A percentile compares a stretch with the other conserved stretches of the same genome.
phyloP scores from a whole-genome alignment of 2,113 vertebrate species.

The Dicentrarchus labrax region DNA sequence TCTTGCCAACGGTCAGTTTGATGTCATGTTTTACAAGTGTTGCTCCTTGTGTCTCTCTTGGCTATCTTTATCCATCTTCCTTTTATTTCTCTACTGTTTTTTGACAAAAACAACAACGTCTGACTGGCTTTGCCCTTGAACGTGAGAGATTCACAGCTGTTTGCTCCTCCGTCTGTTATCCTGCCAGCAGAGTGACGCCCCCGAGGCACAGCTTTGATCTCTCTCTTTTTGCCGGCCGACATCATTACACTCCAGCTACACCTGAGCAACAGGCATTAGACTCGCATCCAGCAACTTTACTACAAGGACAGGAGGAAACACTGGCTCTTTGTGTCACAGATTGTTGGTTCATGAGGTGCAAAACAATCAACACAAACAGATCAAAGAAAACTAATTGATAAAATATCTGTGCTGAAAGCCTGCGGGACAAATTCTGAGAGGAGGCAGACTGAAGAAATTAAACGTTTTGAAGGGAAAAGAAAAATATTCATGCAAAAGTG shows the following conservation, averaged over 20 bases:
- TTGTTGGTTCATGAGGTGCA: not conserved
- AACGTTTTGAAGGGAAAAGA: not conserved
- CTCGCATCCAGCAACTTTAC: not conserved
- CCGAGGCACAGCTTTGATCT: constrained; percentile 57
- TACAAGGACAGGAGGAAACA: not conserved
- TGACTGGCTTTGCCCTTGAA: constrained; percentile 24
- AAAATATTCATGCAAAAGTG: constrained; percentile 1
- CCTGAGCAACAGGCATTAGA: constrained; percentile 33
- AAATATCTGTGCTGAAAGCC: not conserved
- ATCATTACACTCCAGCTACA: constrained; percentile 18
- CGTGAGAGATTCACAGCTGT: constrained; percentile 29
- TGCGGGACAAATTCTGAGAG: constrained; percentile 19
- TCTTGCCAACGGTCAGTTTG: not conserved
- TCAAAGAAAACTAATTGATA: not conserved
- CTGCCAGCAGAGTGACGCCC: constrained; percentile 14
- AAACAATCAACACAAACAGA: constrained; percentile 7
- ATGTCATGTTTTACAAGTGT: not conserved
- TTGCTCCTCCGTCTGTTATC: constrained; percentile 43
- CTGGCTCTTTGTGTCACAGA: not conserved
- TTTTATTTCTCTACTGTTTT: not conserved
- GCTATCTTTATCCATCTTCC: not conserved
- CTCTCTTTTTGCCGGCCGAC: constrained; percentile 6
- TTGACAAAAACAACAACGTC: not conserved
- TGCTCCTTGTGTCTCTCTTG: not conserved
- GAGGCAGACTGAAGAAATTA: not conserved